Evolutionary conservation across 2,797 vertebrate genomes (phyloP).

Genomic region (Threskiornis aethiopicus): DNA sequence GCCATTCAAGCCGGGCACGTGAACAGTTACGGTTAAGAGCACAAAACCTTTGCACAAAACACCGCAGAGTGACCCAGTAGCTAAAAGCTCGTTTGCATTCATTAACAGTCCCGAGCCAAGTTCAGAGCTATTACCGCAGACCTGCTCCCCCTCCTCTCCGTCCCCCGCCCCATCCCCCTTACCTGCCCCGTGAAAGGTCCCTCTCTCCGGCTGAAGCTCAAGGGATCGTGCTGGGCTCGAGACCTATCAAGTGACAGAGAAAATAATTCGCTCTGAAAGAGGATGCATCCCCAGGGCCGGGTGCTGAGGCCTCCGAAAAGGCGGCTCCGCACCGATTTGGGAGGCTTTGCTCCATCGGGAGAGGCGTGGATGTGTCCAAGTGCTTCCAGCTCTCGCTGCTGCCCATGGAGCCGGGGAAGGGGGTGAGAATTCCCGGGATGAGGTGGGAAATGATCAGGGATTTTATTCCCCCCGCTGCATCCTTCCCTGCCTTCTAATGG

Average conservation of each 20-base stretch:
- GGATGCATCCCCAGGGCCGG: conserved; percentile 27
- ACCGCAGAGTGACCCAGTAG: not conserved
- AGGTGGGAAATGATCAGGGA: not conserved
- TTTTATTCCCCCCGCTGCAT: accelerated
- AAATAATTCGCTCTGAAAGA: conserved; percentile 9
- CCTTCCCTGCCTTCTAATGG: not conserved
- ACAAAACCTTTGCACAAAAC: not conserved
- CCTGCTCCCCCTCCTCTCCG: not conserved
- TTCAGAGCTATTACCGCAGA: not conserved
- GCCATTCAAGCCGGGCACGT: not conserved
- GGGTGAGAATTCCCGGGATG: accelerated
- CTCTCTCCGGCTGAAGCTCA: not conserved
- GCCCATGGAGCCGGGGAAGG: accelerated
- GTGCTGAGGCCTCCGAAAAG: not conserved
- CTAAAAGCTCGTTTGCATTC: conserved; percentile 7
- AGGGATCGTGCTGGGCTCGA: not conserved
- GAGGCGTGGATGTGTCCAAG: accelerated
- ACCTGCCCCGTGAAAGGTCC: not conserved
- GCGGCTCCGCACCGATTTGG: accelerated
- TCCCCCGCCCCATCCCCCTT: not conserved
- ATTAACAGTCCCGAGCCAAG: not conserved
- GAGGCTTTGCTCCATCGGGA: accelerated
- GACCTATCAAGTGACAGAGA: conserved; percentile 20
- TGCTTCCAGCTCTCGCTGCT: accelerated
- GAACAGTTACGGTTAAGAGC: not conserved